Percentiles rank a stretch among this genome's conserved stretches.
These are phyloP conservation scores for Camarhynchus parvulus DNA, from an alignment of 2,113 vertebrate genomes.

Conservation along the genomic window DNA sequence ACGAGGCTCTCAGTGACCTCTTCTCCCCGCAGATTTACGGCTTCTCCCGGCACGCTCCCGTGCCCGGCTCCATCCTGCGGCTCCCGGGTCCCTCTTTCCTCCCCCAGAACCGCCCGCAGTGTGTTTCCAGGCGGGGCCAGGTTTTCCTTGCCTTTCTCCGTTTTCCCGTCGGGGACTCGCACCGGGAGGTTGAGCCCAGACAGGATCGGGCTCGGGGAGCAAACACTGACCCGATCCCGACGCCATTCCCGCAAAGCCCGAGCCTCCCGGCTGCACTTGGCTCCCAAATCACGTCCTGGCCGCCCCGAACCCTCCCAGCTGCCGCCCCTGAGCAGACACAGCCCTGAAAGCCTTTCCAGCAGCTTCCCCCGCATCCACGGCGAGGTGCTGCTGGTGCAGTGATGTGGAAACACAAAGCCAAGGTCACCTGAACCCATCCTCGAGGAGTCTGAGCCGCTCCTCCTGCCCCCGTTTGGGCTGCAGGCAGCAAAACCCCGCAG, in stretches of 20 bases:
- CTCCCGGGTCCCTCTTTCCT: background rate
- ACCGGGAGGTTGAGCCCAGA: background rate
- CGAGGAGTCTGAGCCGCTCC: background rate
- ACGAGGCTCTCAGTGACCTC: slow-evolving; percentile 59
- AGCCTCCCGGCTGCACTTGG: background rate
- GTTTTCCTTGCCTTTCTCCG: background rate
- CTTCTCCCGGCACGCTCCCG: background rate
- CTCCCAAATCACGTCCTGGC: background rate
- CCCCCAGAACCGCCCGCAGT: background rate
- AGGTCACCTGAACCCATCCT: background rate
- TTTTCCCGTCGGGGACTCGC: background rate
- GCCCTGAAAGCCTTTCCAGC: background rate
- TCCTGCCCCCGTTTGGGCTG: background rate
- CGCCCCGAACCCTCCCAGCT: slow-evolving; percentile 23
- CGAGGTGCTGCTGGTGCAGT: background rate
- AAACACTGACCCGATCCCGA: background rate
- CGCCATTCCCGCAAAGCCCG: background rate
- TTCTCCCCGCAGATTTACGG: slow-evolving; percentile 17
- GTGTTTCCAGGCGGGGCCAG: background rate
- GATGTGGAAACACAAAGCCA: background rate
- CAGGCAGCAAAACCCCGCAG: background rate
- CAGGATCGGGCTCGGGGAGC: background rate
- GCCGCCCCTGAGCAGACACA: background rate
- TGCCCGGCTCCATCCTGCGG: background rate
- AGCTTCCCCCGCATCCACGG: background rate